phyloP scores from a whole-genome alignment of 2,888 invertebrate genomes.

The Erebia aethiops region DNA sequence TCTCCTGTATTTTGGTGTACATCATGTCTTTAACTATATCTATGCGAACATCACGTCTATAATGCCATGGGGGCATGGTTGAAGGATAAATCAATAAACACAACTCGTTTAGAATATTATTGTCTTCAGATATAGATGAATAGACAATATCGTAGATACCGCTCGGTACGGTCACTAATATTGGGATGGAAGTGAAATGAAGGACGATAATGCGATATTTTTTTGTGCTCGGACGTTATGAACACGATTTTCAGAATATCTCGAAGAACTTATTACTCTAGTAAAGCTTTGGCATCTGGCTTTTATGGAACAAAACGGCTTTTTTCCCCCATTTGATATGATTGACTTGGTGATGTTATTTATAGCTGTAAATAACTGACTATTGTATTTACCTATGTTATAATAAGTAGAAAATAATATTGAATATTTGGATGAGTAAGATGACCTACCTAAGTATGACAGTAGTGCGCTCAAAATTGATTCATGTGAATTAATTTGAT shows the following conservation, averaged over 20 bases:
- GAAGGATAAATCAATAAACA: too few species aligned
- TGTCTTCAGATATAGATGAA: too few species aligned
- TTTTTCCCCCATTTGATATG: conserved; percentile 9
- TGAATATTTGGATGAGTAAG: too few species aligned
- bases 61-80: too few species aligned
- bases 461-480: too few species aligned
- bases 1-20: too few species aligned
- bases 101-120: too few species aligned
- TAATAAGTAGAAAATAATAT: too few species aligned
- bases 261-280: conserved; percentile 45
- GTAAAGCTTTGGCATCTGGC: conserved; percentile 44
- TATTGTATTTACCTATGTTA: not conserved
- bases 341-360: conserved; percentile 12
- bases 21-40: too few species aligned
- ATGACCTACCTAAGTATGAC: too few species aligned
- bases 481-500: too few species aligned
- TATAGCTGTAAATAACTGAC: not conserved
- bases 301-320: conserved; percentile 17
- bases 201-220: conserved; percentile 48
- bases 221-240: conserved; percentile 39
- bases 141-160: not conserved
- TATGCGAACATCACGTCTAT: too few species aligned
- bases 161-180: conserved; percentile 9
- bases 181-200: conserved; percentile 37
- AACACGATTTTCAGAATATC: conserved; percentile 47